Conservation (phyloP, 2,113 vertebrate genomes). For the Neogobius melanostomus region DNA sequence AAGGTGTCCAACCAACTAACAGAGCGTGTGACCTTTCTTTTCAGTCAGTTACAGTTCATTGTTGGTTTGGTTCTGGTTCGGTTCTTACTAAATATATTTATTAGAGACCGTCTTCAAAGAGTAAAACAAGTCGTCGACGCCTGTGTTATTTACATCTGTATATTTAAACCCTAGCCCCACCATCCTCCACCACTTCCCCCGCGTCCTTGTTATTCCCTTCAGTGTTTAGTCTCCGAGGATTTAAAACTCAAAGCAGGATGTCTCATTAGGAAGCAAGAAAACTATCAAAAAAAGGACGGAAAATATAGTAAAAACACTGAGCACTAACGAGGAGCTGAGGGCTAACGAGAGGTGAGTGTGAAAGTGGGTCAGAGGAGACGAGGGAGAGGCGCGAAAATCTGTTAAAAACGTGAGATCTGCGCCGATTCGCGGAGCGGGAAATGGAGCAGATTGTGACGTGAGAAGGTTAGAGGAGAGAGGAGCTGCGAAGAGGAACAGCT, state of each 20-base stretch:
- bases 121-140: too few species aligned
- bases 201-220: neutral
- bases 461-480: too few species aligned
- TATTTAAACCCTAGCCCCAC: neutral
- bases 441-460: too few species aligned
- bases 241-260: constrained; percentile 5
- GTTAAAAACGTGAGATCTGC: too few species aligned
- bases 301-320: neutral
- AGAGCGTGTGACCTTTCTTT: too few species aligned
- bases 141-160: neutral
- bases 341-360: constrained; percentile 36
- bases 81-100: too few species aligned
- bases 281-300: neutral
- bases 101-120: too few species aligned
- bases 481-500: too few species aligned
- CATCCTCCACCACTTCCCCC: neutral
- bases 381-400: neutral
- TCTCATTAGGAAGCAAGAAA: constrained; percentile 7
- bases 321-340: constrained; percentile 19
- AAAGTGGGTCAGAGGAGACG: constrained; percentile 17
- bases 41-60: too few species aligned
- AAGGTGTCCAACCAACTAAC: too few species aligned
- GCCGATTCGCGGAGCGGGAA: too few species aligned
- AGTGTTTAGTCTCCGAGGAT: constrained; percentile 7
- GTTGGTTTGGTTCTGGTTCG: too few species aligned